Evolutionary conservation across 2,888 invertebrate genomes (phyloP), one percentile per base, ranked within the genome.

Genomic region (Pteria penguin): DNA sequence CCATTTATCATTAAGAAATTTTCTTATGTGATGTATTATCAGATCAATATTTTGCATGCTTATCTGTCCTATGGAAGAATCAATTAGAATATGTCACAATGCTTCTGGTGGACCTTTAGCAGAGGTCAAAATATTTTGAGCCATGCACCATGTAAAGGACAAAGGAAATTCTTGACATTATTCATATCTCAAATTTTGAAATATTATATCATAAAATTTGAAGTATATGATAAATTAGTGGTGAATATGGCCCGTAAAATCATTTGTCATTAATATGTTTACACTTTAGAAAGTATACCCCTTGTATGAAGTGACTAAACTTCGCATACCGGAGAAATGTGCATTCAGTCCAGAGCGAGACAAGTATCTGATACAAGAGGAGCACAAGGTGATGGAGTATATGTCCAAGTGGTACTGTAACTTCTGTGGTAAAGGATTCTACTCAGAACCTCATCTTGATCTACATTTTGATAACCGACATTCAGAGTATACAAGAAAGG

Each of bases 371-470:
- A 63, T 81, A 5, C 90, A 90, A 31, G 90, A 90, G 71, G 74
- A 79, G 4, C 83, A 89, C 71, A 90, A 90, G 72, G 76, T 82
- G 2, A 84, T 87, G 79, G 88, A 89, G 61, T 72, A 83, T 4
- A 75, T 85, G 26, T 82, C 83, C 29, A 87, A 86, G 69, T 91
- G 90, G 90, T 79, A 83, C 18, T 91, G 91, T 80, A 79, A 89
- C 55, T 87, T 86, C 75, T 91, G 91, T 81, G 90, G 90, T 27
- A 91, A 91, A 81, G 80, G 82, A 27, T 91, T 91, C 76, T 83
- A 86, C 58, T 82, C 88, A 3, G 90, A 91, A 75, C 74, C 72
- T 27, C 90, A 83, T 71, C 78, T 91, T 4, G 90, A 91, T 75
- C 79, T 75, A 18, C 91, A 91, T 76, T 87, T 90, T 75, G 81